Percentiles rank a stretch among this genome's conserved stretches.
Evolutionary conservation across 1,140 invertebrate genomes (phyloP).

Genomic region (Aphis gossypii): DNA sequence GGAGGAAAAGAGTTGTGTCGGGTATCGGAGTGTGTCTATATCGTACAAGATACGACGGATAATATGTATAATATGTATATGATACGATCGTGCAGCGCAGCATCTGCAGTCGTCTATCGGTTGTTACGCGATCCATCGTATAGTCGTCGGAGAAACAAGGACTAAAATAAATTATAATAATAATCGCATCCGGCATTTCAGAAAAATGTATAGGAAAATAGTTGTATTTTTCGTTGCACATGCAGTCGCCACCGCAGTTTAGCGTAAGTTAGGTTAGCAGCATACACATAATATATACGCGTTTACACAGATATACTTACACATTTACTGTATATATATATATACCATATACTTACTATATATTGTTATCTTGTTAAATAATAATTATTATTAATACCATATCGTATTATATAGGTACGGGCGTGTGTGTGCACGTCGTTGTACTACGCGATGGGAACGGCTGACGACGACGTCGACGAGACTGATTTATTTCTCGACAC

Average conservation of each 20-base stretch:
- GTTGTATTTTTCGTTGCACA: background rate
- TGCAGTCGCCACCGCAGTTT: background rate
- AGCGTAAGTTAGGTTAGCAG: no score
- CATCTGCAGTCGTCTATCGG: background rate
- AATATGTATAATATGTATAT: background rate
- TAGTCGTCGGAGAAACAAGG: background rate
- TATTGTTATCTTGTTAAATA: constrained; percentile 37
- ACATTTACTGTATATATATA: background rate
- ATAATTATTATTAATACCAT: constrained; percentile 23
- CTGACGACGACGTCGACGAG: constrained; percentile 44
- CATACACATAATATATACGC: background rate
- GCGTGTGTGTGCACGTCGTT: background rate
- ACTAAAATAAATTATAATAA: background rate
- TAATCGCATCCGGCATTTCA: background rate
- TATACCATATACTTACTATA: background rate
- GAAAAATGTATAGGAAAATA: background rate
- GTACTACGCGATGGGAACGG: constrained; percentile 44
- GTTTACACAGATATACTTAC: background rate
- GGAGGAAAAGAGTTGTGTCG: constrained; percentile 1
- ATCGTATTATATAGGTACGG: background rate
- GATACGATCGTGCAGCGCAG: background rate
- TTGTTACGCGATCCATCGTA: background rate
- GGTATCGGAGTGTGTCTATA: background rate
- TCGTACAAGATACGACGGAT: background rate
- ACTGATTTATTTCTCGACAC: constrained; percentile 58